These are phyloP conservation scores for Pediacus dermestoides DNA, from an alignment of 2,888 invertebrate species.

Conservation along the genomic window DNA sequence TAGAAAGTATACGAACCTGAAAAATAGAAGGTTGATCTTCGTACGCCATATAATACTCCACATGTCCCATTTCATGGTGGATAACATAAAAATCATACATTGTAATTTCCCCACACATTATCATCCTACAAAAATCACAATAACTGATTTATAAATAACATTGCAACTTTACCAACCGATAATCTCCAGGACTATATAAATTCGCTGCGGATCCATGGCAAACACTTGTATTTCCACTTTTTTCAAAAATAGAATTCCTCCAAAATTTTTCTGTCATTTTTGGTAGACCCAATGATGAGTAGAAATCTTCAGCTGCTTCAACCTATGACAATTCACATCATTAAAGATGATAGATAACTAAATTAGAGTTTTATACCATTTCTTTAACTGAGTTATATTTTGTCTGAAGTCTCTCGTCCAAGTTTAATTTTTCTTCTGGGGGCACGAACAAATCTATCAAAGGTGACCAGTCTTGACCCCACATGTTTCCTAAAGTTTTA, in stretches of 20 bases:
- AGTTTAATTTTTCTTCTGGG: slow-evolving; percentile 44
- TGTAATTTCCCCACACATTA: slow-evolving; percentile 60
- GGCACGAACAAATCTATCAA: slow-evolving; percentile 58
- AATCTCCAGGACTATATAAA: slow-evolving; percentile 64
- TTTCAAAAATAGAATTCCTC: slow-evolving; percentile 56
- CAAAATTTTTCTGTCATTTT: slow-evolving; percentile 62
- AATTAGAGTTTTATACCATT: not conserved
- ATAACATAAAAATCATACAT: slow-evolving; percentile 64
- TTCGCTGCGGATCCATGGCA: slow-evolving; percentile 74
- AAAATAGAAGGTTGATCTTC: slow-evolving; percentile 60
- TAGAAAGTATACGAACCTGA: slow-evolving; percentile 50
- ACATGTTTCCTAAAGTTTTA: slow-evolving; percentile 57
- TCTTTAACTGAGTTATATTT: slow-evolving; percentile 55
- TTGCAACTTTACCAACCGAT: slow-evolving; percentile 53
- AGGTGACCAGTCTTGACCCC: slow-evolving; percentile 69
- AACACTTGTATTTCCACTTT: slow-evolving; percentile 43
- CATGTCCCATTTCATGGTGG: slow-evolving; percentile 73
- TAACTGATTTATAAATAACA: slow-evolving; percentile 3
- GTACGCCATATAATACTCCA: slow-evolving; percentile 71
- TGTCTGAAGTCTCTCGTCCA: slow-evolving; percentile 53
- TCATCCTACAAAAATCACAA: slow-evolving; percentile 52
- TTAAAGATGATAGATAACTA: not conserved
- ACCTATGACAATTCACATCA: no score
- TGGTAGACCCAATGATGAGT: slow-evolving; percentile 61
- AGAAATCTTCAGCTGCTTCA: slow-evolving; percentile 64